Percentiles rank a stretch among this genome's conserved stretches.
These are phyloP conservation scores for Aramus guarauna DNA, from an alignment of 2,113 vertebrate genomes.

Conservation along the genomic window DNA sequence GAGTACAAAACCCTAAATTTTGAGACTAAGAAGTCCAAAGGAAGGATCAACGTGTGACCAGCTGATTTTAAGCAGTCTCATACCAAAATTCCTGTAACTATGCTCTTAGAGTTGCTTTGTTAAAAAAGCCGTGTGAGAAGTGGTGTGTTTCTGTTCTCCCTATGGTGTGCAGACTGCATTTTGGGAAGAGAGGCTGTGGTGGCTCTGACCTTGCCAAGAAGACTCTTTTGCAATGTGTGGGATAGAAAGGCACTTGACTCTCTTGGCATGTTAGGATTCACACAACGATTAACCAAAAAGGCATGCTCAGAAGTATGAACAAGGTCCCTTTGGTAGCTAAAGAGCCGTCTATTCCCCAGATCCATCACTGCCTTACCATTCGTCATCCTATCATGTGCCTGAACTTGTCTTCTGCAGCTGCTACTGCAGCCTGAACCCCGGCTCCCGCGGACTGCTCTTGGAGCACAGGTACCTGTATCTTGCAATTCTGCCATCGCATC, in stretches of 20 bases:
- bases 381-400: neutral
- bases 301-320: neutral
- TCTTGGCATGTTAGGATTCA: neutral
- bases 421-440: neutral
- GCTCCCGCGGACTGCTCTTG: neutral
- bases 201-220: neutral
- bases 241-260: neutral
- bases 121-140: neutral
- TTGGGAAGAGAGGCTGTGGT: neutral
- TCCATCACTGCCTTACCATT: neutral
- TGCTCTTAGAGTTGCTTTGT: neutral
- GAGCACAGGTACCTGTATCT: rapidly evolving
- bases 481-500: neutral
- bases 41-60: neutral
- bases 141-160: neutral
- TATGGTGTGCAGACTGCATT: rapidly evolving
- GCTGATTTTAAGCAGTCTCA: neutral
- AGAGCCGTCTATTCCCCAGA: neutral
- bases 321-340: neutral
- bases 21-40: neutral
- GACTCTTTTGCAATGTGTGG: neutral
- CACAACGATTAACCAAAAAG: neutral
- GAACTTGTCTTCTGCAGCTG: neutral
- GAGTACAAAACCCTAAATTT: neutral
- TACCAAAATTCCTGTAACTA: neutral